These are phyloP conservation scores for Antechinus stuartii DNA, from an alignment of 2,113 vertebrate species.

Conservation along the genomic window DNA sequence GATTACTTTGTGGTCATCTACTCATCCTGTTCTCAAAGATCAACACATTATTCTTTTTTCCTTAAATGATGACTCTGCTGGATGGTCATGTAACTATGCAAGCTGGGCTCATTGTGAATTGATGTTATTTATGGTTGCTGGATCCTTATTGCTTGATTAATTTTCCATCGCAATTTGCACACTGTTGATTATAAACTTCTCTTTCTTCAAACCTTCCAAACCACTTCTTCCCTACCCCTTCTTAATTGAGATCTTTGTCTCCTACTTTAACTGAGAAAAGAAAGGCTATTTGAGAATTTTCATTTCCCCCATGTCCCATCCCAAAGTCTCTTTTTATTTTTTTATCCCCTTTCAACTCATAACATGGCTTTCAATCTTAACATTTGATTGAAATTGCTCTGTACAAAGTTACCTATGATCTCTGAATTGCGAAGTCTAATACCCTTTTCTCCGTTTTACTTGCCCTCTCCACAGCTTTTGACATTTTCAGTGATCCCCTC, in stretches of 20 bases:
- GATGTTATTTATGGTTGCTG: background rate
- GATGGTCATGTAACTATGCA: background rate
- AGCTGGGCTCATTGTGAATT: background rate
- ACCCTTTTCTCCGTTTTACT: background rate
- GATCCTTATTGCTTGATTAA: background rate
- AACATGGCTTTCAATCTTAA: background rate
- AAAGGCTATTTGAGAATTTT: background rate
- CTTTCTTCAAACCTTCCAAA: background rate
- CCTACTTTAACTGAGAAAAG: background rate
- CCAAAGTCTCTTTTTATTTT: background rate
- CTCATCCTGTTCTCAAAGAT: background rate
- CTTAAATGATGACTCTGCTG: background rate
- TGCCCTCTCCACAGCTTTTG: background rate
- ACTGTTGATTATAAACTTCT: background rate
- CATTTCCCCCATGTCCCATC: background rate
- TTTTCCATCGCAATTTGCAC: background rate
- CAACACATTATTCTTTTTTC: background rate
- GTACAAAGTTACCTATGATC: background rate
- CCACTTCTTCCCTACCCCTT: background rate
- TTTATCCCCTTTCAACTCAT: background rate
- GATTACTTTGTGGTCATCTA: background rate
- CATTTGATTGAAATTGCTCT: background rate
- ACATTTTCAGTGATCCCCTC: background rate
- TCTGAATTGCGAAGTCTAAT: background rate
- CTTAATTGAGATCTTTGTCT: background rate